Conservation (phyloP, 2,888 invertebrate genomes). For the Microplitis manilae region DNA sequence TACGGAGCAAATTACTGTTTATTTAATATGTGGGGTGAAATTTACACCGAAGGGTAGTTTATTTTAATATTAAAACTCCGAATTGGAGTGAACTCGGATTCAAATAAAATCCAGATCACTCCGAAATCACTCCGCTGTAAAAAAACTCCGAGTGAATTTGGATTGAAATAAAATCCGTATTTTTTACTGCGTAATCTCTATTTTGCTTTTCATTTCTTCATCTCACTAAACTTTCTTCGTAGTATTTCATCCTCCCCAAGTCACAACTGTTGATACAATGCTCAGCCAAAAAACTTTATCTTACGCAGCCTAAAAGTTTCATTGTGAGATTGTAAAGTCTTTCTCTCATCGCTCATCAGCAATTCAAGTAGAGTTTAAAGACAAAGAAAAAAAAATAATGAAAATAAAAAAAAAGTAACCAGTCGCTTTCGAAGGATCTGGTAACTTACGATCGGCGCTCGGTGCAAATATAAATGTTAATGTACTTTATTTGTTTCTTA, state of each 20-base stretch:
- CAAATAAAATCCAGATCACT: too few species aligned
- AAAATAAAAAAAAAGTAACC: not conserved
- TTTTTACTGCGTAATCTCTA: too few species aligned
- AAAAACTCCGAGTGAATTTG: too few species aligned
- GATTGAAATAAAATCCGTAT: too few species aligned
- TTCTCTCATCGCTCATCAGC: slow-evolving; percentile 49
- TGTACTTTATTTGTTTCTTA: slow-evolving; percentile 49
- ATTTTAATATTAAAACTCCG: too few species aligned
- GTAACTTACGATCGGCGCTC: slow-evolving; percentile 49
- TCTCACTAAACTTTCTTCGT: not conserved
- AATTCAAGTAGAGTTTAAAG: slow-evolving; percentile 53
- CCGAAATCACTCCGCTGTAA: too few species aligned
- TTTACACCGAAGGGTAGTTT: too few species aligned
- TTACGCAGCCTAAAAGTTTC: not conserved
- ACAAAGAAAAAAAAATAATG: slow-evolving; percentile 12
- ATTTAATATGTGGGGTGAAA: too few species aligned
- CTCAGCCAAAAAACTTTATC: not conserved
- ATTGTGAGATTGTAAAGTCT: not conserved
- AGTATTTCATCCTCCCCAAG: slow-evolving; percentile 15
- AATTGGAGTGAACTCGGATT: too few species aligned
- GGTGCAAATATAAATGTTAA: slow-evolving; percentile 56
- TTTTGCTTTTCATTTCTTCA: too few species aligned
- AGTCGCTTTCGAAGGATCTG: slow-evolving; percentile 41
- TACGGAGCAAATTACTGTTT: too few species aligned
- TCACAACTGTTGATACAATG: not conserved